These are phyloP conservation scores for Vipera ursinii DNA, from an alignment of 2,797 vertebrate genomes.

Conservation along the genomic window DNA sequence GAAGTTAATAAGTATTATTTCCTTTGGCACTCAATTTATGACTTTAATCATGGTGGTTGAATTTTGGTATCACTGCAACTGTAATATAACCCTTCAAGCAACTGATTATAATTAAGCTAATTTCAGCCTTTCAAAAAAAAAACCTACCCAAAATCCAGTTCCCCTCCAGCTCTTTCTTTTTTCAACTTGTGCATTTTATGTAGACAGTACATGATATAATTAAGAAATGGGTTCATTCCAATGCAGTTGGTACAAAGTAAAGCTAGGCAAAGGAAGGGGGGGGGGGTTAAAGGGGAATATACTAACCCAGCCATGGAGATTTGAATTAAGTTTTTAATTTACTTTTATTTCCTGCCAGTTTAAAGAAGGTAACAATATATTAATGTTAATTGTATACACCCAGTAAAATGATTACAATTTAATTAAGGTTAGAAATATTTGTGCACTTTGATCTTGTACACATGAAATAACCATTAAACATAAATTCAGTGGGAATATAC, in stretches of 20 bases:
- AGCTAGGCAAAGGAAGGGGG: background rate
- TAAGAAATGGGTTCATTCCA: constrained; percentile 36
- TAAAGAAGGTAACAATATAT: background rate
- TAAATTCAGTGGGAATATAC: background rate
- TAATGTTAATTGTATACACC: background rate
- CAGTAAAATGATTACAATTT: background rate
- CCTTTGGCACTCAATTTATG: constrained; percentile 43
- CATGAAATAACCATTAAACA: background rate
- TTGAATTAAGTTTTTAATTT: constrained; percentile 6
- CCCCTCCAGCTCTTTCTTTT: constrained; percentile 40
- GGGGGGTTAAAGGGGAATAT: background rate
- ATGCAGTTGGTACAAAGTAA: constrained; percentile 19
- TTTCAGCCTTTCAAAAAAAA: constrained; percentile 37
- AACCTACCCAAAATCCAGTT: background rate
- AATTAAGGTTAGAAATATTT: background rate
- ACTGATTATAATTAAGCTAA: constrained; percentile 49
- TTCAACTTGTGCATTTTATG: constrained; percentile 38
- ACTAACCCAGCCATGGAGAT: background rate
- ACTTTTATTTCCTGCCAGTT: background rate
- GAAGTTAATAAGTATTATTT: constrained; percentile 47
- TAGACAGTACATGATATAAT: constrained; percentile 34
- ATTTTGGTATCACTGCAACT: constrained; percentile 16
- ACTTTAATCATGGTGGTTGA: constrained; percentile 41
- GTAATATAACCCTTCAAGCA: constrained; percentile 47
- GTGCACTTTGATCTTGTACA: background rate